Base-by-base conservation (phyloP, 2,797 vertebrate species). In the Aeoliscus strigatus region DNA sequence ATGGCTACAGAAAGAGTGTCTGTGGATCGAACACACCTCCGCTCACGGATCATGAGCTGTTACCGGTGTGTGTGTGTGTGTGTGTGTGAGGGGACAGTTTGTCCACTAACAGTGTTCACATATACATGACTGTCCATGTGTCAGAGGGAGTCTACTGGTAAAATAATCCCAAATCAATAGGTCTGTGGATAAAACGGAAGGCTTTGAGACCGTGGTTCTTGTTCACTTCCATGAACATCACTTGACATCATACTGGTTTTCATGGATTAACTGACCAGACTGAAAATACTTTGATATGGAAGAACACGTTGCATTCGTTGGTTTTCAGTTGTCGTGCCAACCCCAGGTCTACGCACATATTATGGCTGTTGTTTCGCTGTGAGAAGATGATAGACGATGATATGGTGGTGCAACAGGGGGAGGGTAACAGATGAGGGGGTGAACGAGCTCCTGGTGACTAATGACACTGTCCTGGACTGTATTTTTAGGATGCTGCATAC, bases 401-500 rank as follows among this genome's bases (percentile, higher is more conserved):
- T n/a, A n/a, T n/a, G n/a, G n/a, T n/a, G n/a, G n/a, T n/a, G 16
- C 28, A 45, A 14, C 35, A 24, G 46, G 56, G 59, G 41, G 39
- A 33, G 29, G 9, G 39, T 15, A 28, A 11, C 5, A 28, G 35
- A 17, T 21, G 53, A 31, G 26, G 51, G 51, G 35, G 13, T 27
- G 64, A 50, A 57, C 10, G 65, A 82, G 64, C 59, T 67, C 30
- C 24, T 47, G 55, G 76, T 86, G 83, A 87, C 72, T 77, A 79
- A 86, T 86, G 78, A 84, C 34, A 45, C 59, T 50, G 66, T 76
- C 71, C 80, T 55, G 76, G 60, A 52, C 70, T 53, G 75, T 87
- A 86, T 89, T 87, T 89, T 88, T 87, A 87, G 87, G 80, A 73
- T 52, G 73, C 66, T 75, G 58, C 50, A 61, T 50, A 47, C 65